These are phyloP conservation scores for Hemibagrus wyckioides DNA, from an alignment of 2,113 vertebrate genomes.

Conservation along the genomic window DNA sequence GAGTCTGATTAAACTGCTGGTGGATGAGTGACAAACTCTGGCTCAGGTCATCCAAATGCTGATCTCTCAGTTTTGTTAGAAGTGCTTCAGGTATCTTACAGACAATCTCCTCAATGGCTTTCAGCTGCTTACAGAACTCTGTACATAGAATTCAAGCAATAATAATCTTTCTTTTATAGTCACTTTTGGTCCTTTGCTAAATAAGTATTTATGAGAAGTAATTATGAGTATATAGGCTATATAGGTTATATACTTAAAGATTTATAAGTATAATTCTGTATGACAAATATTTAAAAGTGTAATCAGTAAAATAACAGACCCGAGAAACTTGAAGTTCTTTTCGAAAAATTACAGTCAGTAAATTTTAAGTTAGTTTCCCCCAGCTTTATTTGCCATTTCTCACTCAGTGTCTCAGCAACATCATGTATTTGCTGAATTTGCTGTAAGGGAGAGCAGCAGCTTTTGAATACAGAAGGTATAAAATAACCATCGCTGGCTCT, in stretches of 20 bases:
- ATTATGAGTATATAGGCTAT: too few relatives aligned
- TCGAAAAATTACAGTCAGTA: neutral
- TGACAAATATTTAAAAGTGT: neutral
- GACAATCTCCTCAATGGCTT: conserved; percentile 71
- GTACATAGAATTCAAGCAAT: conserved; percentile 9
- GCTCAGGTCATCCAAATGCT: conserved; percentile 67
- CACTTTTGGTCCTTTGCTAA: neutral
- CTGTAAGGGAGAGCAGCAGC: neutral
- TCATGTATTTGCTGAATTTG: neutral
- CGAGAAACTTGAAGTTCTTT: neutral
- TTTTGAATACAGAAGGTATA: neutral
- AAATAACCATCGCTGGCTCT: neutral
- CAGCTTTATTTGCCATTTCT: neutral
- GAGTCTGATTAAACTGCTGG: conserved; percentile 56
- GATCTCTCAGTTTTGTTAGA: conserved; percentile 62
- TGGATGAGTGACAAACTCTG: conserved; percentile 46
- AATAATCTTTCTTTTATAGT: neutral
- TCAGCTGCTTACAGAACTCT: conserved; percentile 78
- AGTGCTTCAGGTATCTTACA: conserved; percentile 63
- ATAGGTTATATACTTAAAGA: too few relatives aligned
- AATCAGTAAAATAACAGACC: neutral
- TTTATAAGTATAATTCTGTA: neutral
- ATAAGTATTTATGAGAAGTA: neutral
- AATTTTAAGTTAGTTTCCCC: neutral
- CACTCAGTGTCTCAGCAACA: neutral